These are phyloP conservation scores for Lontra canadensis DNA, from an alignment of 2,113 vertebrate genomes.

Conservation along the genomic window DNA sequence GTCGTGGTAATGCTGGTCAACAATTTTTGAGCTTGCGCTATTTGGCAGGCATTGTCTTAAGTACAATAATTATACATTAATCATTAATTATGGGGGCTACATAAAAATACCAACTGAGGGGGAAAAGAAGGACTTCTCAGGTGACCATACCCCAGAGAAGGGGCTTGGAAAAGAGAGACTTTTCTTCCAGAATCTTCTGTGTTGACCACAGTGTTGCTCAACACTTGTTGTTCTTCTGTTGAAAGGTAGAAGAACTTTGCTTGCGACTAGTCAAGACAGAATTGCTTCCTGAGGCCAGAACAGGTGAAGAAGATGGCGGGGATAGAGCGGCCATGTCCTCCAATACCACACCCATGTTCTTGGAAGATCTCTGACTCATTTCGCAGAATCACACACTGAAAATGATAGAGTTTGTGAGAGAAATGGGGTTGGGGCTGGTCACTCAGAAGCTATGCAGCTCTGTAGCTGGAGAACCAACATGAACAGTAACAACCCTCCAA, in stretches of 20 bases:
- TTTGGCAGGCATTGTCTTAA: neutral
- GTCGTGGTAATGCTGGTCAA: neutral
- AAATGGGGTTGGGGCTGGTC: neutral
- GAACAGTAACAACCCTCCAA: neutral
- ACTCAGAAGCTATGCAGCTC: neutral
- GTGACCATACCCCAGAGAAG: neutral
- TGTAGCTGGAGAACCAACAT: neutral
- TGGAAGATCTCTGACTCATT: neutral
- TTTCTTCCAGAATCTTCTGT: neutral
- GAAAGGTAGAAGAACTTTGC: neutral
- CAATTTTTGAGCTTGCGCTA: neutral
- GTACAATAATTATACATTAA: neutral
- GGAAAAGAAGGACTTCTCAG: no score
- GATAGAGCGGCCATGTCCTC: neutral
- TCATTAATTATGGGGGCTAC: neutral
- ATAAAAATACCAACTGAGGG: neutral
- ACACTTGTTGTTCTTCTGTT: no score
- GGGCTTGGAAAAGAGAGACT: neutral
- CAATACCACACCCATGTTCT: accelerated
- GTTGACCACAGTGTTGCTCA: neutral
- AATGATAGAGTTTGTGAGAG: neutral
- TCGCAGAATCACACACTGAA: neutral
- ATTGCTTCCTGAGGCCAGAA: neutral
- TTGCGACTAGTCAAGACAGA: neutral
- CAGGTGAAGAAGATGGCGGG: neutral